Evolutionary conservation across 2,888 invertebrate genomes (phyloP), one percentile per base, ranked within the genome.

Genomic region (Anaspis maculata): DNA sequence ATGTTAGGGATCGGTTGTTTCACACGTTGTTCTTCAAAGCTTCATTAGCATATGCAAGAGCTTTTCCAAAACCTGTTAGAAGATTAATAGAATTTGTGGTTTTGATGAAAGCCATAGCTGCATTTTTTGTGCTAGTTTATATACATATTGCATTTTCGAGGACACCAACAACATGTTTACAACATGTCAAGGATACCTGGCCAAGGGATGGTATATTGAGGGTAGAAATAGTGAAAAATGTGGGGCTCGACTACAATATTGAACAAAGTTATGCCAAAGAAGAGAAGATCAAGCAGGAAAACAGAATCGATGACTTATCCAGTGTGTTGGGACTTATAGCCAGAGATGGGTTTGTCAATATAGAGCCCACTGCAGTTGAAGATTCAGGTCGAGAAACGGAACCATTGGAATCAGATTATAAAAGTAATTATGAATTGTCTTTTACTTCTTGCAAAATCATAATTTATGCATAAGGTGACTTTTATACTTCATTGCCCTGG

Each of bases 141-240:
- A 91, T 98, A 57, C 98, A 98, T 61, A 78, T 90, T 61, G 85
- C 87, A 42, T 95, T 96, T 66, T 89, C 92, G 26, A 79, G 88
- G 56, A 79, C 89, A 40, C 94, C 96, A 4, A 87, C 90, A 32
- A 90, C 90, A 51, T 98, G 98, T 63, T 72, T 98, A 49, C 82
- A 89, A 59, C 82, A 88, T 62, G 79, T 94, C 16, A 79, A 83
- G 57, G 77, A 83, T 46, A 78, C 83, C 7, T 98, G 97, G 97
- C 96, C 97, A 0, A 72, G 90, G 40, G 89, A 94, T 65, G 97
- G 97, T 3, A 90, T 98, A 46, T 70, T 98, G 11, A 71, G 94
- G 42, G 90, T 95, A 9, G 94, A 95, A 68, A 88, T 94, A 51
- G 66, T 84, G 32, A 69, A 77, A 45, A 80, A 80, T 59, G 75